Conservation (phyloP, 2,113 vertebrate species). For the Lepus americanus region DNA sequence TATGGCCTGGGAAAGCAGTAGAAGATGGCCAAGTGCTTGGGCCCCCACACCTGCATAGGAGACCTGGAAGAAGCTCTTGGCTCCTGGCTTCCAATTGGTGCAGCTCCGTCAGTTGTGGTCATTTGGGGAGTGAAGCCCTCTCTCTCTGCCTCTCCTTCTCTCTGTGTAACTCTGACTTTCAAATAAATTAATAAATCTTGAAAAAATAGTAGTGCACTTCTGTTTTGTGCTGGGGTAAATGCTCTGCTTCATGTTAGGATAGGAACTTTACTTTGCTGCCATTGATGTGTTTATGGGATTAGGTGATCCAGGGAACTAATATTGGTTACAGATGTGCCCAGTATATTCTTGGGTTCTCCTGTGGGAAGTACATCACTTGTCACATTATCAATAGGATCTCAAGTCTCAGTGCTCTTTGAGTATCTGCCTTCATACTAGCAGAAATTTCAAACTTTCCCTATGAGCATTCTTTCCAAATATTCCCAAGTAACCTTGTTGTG, state of each 20-base stretch:
- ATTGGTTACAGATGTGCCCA: neutral
- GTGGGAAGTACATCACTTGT: neutral
- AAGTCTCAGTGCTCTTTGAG: constrained; percentile 29
- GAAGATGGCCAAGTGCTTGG: too few relatives aligned
- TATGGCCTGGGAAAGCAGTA: too few relatives aligned
- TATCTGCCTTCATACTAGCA: neutral
- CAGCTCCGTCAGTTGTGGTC: too few relatives aligned
- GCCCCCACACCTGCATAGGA: too few relatives aligned
- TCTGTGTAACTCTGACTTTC: too few relatives aligned
- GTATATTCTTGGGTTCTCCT: constrained; percentile 36
- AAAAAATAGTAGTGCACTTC: neutral
- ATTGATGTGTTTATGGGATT: constrained; percentile 66
- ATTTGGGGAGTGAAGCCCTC: too few relatives aligned
- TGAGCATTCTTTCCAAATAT: neutral
- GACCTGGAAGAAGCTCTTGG: too few relatives aligned
- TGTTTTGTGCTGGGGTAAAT: constrained; percentile 46
- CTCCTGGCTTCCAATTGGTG: too few relatives aligned
- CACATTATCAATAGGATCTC: neutral
- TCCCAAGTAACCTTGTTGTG: neutral
- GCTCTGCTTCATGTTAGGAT: constrained; percentile 24
- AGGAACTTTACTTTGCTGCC: constrained; percentile 22
- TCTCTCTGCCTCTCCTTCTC: too few relatives aligned
- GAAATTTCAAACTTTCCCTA: constrained; percentile 5
- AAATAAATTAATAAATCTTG: too few relatives aligned
- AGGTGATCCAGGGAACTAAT: constrained; percentile 36